These are phyloP conservation scores for Hypocryptadius cinnamomeus DNA, from an alignment of 2,113 vertebrate genomes.

Conservation along the genomic window DNA sequence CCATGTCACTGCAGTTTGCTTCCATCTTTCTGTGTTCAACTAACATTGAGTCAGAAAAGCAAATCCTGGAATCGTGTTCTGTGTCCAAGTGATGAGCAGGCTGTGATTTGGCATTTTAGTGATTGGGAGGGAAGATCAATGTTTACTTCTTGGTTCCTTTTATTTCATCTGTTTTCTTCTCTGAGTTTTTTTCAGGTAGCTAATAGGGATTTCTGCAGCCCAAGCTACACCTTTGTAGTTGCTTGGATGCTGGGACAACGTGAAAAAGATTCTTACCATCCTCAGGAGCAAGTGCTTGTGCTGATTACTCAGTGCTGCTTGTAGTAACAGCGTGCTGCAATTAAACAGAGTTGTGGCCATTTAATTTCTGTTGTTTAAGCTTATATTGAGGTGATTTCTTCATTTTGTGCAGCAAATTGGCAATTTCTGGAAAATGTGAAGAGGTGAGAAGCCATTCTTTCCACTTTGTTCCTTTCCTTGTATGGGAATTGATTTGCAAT, in stretches of 20 bases:
- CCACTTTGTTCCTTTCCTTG: not conserved
- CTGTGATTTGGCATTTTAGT: not conserved
- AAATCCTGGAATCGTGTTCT: not conserved
- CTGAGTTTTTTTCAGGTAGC: not conserved
- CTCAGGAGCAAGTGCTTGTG: not conserved
- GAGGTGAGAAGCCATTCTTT: not conserved
- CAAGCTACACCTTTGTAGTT: not conserved
- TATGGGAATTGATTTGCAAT: not conserved
- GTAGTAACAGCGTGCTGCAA: not conserved
- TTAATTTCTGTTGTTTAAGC: not conserved
- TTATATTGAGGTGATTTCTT: not conserved
- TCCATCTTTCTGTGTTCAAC: not conserved
- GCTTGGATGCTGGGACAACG: not conserved
- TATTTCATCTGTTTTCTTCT: not conserved
- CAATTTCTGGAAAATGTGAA: not conserved
- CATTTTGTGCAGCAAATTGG: not conserved
- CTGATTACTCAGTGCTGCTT: not conserved
- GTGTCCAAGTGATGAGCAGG: not conserved
- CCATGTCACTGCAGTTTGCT: not conserved
- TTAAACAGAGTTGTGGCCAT: not conserved
- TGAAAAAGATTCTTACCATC: not conserved
- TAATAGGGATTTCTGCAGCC: not conserved
- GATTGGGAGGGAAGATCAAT: not conserved
- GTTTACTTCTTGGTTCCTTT: not conserved
- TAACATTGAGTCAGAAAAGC: not conserved